phyloP scores from a whole-genome alignment of 2,888 invertebrate genomes.

The Trichacis sp. region DNA sequence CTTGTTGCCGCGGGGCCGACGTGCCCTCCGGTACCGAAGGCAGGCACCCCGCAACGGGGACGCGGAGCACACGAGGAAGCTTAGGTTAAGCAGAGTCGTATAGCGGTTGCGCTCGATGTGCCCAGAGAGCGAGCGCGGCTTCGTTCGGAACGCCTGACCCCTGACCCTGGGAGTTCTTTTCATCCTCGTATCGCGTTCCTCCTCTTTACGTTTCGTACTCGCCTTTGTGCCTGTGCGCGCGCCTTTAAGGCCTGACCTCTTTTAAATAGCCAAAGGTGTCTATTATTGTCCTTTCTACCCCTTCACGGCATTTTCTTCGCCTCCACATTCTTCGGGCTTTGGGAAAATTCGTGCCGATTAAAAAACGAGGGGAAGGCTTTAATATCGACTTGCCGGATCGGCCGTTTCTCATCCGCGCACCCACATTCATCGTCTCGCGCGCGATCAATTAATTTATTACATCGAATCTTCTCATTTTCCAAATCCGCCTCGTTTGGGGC shows the following conservation, averaged over 20 bases:
- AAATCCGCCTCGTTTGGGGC: not conserved
- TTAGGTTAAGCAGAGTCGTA: constrained; percentile 28
- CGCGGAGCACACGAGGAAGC: constrained; percentile 8
- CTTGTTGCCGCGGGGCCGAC: constrained; percentile 3
- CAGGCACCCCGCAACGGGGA: too few species aligned
- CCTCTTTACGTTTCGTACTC: constrained; percentile 34
- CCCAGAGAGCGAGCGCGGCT: constrained; percentile 56
- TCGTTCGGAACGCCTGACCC: constrained; percentile 63
- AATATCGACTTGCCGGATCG: too few species aligned
- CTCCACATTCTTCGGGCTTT: not conserved
- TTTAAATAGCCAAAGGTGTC: constrained; percentile 52
- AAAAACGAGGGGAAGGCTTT: not conserved
- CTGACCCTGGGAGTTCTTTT: constrained; percentile 60
- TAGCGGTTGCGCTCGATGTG: constrained; percentile 51
- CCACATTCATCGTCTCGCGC: too few species aligned
- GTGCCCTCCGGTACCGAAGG: not conserved
- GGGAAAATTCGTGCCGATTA: not conserved
- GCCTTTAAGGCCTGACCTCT: constrained; percentile 53
- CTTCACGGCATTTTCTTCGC: not conserved
- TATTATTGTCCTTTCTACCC: not conserved
- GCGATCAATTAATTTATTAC: too few species aligned
- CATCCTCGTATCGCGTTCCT: constrained; percentile 54
- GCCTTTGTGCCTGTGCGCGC: constrained; percentile 58
- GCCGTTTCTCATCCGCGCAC: too few species aligned
- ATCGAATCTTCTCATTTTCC: not conserved